Evolutionary conservation across 2,113 vertebrate genomes (phyloP), one percentile per base, ranked within the genome.

Genomic region (Oostethus manadensis): DNA sequence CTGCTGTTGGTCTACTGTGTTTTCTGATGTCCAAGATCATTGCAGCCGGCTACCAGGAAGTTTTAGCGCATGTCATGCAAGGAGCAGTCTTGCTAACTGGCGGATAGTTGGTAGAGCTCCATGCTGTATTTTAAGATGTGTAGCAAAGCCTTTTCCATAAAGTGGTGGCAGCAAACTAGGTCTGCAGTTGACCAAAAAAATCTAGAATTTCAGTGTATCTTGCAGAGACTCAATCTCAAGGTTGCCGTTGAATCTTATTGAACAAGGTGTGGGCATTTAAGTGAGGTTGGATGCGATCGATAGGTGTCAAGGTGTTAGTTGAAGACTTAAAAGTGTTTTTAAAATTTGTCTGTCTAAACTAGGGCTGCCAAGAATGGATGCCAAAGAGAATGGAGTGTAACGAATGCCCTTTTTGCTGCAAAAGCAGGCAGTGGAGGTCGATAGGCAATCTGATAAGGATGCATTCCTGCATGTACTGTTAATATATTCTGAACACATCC

Each of bases 401-500:
- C 33, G 68, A 56, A 42, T 58, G 56, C 47, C 53, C 4, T 17
- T 35, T 14, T 44, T 59, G 42, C 8, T 0, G n/a, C 42, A 4
- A 54, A 64, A 38, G 48, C 48, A 62, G 21, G 45, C 53, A 44
- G 46, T 33, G n/a, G 56, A 62, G 40, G 44, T 57, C 53, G 49
- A 63, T 72, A 18, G 45, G 21, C 56, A 71, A 63, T 61, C 10
- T 10, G 40, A 63, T 66, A 45, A 22, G 51, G 35, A 14, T 5
- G 51, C 29, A 10, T 47, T 60, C 50, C 21, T 42, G 35, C 20
- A 16, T 23, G 23, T 29, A 51, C 49, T 53, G 15, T 65, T 21
- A 23, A 47, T 14, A 21, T 51, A 64, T 76, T 73, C 60, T 66
- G 51, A 33, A 48, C 68, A 65, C 46, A 35, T 75, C 59, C 62